These are phyloP conservation scores for Pteropus rufus DNA, from an alignment of 2,797 vertebrate genomes.

Conservation along the genomic window DNA sequence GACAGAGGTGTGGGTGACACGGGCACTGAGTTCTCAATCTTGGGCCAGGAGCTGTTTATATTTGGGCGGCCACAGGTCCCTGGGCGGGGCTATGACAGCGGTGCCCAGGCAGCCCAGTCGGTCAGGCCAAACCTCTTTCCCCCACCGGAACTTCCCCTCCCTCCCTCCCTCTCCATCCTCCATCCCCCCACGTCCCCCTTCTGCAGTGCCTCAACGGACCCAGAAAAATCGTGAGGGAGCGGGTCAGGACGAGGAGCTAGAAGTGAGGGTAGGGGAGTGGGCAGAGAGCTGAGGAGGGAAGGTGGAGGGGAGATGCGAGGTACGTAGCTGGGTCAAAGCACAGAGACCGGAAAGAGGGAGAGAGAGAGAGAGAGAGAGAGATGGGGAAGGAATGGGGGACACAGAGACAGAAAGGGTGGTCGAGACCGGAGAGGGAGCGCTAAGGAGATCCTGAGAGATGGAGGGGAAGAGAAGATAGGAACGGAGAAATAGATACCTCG, in stretches of 20 bases:
- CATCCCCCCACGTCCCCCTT: background rate
- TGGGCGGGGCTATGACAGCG: conserved; percentile 66
- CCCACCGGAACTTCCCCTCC: background rate
- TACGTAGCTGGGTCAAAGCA: background rate
- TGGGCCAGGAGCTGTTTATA: conserved; percentile 50
- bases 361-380: background rate
- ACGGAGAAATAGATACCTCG: background rate
- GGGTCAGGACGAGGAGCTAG: background rate
- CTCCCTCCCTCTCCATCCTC: background rate
- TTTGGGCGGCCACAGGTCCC: background rate
- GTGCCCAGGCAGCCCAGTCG: conserved; percentile 35
- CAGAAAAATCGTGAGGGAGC: background rate
- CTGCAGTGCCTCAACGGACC: background rate
- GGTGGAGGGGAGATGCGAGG: background rate
- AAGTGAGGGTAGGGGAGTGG: background rate
- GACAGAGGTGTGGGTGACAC: background rate
- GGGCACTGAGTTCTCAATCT: conserved; percentile 5
- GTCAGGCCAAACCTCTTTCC: conserved; percentile 36
- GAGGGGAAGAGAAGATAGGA: background rate
- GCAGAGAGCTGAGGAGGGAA: background rate
- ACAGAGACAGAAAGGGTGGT: background rate
- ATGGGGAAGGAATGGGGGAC: background rate
- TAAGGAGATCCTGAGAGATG: background rate
- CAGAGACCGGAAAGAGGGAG: background rate
- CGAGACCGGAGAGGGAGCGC: background rate